phyloP scores from a whole-genome alignment of 2,113 vertebrate species.

The Isichthys henryi region DNA sequence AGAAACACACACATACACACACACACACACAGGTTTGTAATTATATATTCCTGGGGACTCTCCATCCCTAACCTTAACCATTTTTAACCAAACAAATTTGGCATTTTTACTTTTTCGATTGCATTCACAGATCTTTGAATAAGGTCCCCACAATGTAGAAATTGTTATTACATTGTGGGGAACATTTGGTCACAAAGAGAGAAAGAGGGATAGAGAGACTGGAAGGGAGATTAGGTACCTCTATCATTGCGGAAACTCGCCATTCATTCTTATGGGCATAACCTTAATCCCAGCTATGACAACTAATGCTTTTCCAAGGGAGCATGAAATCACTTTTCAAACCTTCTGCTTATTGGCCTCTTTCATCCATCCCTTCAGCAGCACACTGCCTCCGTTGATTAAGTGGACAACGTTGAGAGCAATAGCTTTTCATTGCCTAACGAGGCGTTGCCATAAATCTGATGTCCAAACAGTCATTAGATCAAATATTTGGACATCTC shows the following conservation, averaged over 20 bases:
- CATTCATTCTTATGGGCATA: background rate
- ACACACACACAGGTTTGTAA: background rate
- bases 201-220: too few relatives aligned
- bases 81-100: too few relatives aligned
- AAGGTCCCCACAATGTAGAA: too few relatives aligned
- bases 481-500: background rate
- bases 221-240: background rate
- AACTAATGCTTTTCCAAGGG: background rate
- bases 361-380: background rate
- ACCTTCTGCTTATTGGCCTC: background rate
- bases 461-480: background rate
- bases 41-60: too few relatives aligned
- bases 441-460: background rate
- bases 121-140: too few relatives aligned
- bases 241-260: background rate
- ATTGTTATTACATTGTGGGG: too few relatives aligned
- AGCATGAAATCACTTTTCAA: background rate
- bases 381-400: background rate
- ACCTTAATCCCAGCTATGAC: background rate
- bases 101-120: too few relatives aligned
- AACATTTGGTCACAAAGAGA: too few relatives aligned
- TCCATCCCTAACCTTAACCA: too few relatives aligned
- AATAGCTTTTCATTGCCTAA: background rate
- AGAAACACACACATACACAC: background rate
- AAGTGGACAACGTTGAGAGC: background rate